Base-by-base conservation (phyloP, 2,888 invertebrate genomes). In the Drosophila neonasuta region DNA sequence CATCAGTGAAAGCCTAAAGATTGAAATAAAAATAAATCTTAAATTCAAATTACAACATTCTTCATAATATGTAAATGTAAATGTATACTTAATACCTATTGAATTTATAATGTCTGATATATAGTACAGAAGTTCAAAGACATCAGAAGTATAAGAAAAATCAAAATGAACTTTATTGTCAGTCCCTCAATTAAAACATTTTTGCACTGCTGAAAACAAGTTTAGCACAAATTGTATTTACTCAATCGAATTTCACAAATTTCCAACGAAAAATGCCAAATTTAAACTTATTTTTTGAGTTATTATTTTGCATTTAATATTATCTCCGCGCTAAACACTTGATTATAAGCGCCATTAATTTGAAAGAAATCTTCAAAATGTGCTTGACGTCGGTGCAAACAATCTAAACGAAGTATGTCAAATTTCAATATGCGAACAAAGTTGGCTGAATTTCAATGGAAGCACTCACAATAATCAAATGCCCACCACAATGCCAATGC, bases 341-440 rank as follows among this genome's bases (percentile, higher is more conserved):
- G 32, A 10, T 3, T 8, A 42, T 24, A 39, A 56, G 32, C 32
- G 44, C 10, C 32, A 39, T 44, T 44, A 29, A 39, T 15, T 11
- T 13, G 48, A 64, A 45, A 30, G 13, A 10, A 55, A 51, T 10
- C 34, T 44, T 13, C 20, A 24, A 48, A 50, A 15, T 41, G 10
- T 2, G 8, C 10, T 51, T 44, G 50, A 65, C 60, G 52, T 58
- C 61, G 39, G 29, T 48, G 2, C 1, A 32, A 50, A 55, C 42
- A 20, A 46, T 58, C 50, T 8, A 15, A 13, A 9, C 29, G 39
- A n/a, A 9, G 24, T 24, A 13, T 49, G 44, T 42, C 39, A 20
- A 46, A 58, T 41, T 17, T 55, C 7, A 32, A 42, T 42, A 30
- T 11, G 32, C 11, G 13, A 48, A 13, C 17, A 3, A 6, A 30